These are phyloP conservation scores for Carassius carassius DNA, from an alignment of 2,113 vertebrate genomes.

Conservation along the genomic window DNA sequence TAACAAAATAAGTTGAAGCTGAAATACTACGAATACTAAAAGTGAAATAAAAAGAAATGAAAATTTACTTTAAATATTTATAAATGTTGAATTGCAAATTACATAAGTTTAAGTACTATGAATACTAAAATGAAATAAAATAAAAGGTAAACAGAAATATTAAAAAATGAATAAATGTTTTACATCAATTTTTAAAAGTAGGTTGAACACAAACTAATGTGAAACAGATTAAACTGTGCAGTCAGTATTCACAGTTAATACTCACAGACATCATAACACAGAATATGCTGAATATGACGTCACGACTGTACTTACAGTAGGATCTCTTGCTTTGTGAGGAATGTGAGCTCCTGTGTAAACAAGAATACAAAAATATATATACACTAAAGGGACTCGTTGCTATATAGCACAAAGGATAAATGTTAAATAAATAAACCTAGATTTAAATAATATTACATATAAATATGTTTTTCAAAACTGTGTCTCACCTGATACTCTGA, in stretches of 20 bases:
- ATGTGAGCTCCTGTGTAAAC: conserved; percentile 86
- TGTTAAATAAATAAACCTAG: not conserved
- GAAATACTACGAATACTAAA: too few relatives aligned
- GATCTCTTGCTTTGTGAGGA: conserved; percentile 93
- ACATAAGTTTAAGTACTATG: too few relatives aligned
- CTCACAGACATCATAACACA: not conserved
- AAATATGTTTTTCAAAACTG: too few relatives aligned
- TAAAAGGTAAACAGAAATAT: too few relatives aligned
- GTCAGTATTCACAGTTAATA: not conserved
- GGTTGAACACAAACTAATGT: too few relatives aligned
- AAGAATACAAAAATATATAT: not conserved
- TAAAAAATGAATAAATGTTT: not conserved
- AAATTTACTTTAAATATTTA: not conserved
- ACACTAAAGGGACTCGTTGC: not conserved
- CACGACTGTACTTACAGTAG: conserved; percentile 81
- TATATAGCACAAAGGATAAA: not conserved
- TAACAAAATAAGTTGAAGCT: too few relatives aligned
- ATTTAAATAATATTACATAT: too few relatives aligned
- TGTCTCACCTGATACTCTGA: conserved; percentile 84
- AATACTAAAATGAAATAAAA: too few relatives aligned
- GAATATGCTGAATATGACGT: too few relatives aligned
- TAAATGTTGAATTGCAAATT: too few relatives aligned
- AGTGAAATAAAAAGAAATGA: not conserved
- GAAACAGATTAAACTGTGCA: not conserved
- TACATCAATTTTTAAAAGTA: too few relatives aligned